Conservation (phyloP, 1,140 invertebrate species). For the Caerostris extrusa region DNA sequence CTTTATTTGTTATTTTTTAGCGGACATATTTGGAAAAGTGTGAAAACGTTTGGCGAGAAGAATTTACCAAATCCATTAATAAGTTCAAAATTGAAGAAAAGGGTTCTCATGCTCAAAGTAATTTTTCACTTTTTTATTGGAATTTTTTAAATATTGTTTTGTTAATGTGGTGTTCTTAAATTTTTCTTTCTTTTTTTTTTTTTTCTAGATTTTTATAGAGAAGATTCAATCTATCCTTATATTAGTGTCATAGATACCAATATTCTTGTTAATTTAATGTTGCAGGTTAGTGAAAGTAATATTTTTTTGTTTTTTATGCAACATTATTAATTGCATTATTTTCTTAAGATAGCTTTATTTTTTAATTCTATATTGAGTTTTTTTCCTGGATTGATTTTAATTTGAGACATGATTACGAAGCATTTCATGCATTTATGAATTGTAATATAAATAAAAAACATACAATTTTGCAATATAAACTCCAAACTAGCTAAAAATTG, state of each 20-base stretch:
- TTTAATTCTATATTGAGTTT: no score
- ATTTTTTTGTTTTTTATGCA: no score
- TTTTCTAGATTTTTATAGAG: not conserved
- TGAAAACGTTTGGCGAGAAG: slow-evolving; percentile 85
- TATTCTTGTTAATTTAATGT: slow-evolving; percentile 85
- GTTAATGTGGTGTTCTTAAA: not conserved
- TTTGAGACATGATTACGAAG: no score
- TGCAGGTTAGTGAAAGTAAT: slow-evolving; percentile 81
- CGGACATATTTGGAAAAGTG: slow-evolving; percentile 82
- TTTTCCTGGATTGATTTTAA: no score
- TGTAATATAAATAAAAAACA: no score
- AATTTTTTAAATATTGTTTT: not conserved
- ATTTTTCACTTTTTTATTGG: not conserved
- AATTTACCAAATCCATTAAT: slow-evolving; percentile 85
- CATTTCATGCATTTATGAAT: no score
- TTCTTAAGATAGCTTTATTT: no score
- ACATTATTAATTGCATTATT: no score
- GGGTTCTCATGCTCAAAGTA: slow-evolving; percentile 80
- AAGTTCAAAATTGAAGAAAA: slow-evolving; percentile 86
- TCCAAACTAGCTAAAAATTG: no score
- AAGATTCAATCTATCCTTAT: slow-evolving; percentile 88
- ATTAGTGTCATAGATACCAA: slow-evolving; percentile 86
- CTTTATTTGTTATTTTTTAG: slow-evolving; percentile 20
- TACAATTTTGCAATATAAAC: no score
- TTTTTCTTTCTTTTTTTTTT: not conserved